Percentiles rank a stretch among this genome's conserved stretches.
phyloP scores from a whole-genome alignment of 2,888 invertebrate genomes.

The Callyntrura sp. region DNA sequence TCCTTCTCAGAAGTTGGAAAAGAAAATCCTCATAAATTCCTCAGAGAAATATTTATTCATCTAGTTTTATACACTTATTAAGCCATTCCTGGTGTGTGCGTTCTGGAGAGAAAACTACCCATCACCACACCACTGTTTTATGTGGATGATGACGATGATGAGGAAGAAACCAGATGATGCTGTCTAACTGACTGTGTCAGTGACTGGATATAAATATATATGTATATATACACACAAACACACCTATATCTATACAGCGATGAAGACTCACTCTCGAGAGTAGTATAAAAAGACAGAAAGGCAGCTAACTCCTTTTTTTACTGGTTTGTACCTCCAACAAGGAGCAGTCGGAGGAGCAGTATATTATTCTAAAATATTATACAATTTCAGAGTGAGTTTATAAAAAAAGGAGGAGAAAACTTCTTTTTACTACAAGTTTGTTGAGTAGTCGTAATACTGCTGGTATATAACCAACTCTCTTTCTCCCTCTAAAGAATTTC shows the following conservation, averaged over 20 bases:
- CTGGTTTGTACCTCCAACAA: neutral
- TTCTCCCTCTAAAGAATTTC: conserved; percentile 17
- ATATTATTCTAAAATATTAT: conserved; percentile 38
- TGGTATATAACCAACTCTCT: neutral
- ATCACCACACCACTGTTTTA: conserved; percentile 40
- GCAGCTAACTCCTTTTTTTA: neutral
- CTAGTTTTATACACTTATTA: conserved; percentile 55
- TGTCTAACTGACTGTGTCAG: conserved; percentile 46
- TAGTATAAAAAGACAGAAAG: neutral
- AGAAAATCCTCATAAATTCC: conserved; percentile 50
- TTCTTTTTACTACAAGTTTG: conserved; percentile 48
- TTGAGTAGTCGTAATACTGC: conserved; percentile 1
- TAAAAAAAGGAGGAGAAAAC: conserved; percentile 13
- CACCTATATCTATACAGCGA: too few species aligned
- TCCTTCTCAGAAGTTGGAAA: conserved; percentile 12
- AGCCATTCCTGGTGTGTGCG: conserved; percentile 14
- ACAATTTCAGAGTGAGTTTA: conserved; percentile 12
- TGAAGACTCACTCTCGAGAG: conserved; percentile 12
- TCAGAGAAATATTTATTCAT: conserved; percentile 62
- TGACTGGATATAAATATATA: conserved; percentile 46
- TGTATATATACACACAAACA: too few species aligned
- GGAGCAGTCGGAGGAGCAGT: neutral
- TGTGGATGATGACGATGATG: conserved; percentile 26
- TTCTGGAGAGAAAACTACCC: conserved; percentile 25
- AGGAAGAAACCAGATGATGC: conserved; percentile 44